Conservation (phyloP, 2,113 vertebrate species). For the Cebidichthys violaceus region DNA sequence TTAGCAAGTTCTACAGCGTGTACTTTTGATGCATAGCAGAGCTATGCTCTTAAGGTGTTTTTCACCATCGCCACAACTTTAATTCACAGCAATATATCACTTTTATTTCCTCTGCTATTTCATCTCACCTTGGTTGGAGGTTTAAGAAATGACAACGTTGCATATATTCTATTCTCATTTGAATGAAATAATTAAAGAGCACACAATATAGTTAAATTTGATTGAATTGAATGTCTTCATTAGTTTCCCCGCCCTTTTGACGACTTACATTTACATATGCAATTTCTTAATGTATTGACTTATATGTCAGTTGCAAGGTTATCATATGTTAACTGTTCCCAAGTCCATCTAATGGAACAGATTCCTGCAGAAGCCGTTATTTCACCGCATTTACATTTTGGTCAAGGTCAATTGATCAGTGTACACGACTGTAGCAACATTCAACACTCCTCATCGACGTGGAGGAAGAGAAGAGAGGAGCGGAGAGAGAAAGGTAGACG, state of each 20-base stretch:
- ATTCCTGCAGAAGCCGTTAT: constrained; percentile 33
- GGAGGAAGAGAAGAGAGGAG: neutral
- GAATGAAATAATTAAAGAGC: constrained; percentile 24
- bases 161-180: constrained; percentile 27
- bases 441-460: constrained; percentile 39
- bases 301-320: neutral
- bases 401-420: constrained; percentile 60
- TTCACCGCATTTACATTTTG: constrained; percentile 55
- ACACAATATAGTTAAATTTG: neutral
- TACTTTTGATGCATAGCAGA: constrained; percentile 66
- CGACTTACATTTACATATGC: neutral
- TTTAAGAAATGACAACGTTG: constrained; percentile 48
- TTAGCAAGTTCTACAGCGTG: constrained; percentile 64
- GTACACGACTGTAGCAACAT: constrained; percentile 26
- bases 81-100: constrained; percentile 68
- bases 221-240: constrained; percentile 4
- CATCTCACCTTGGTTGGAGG: constrained; percentile 50
- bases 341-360: constrained; percentile 22
- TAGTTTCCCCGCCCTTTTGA: neutral
- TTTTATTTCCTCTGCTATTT: constrained; percentile 62
- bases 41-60: constrained; percentile 71
- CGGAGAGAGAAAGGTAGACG: neutral
- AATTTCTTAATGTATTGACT: neutral
- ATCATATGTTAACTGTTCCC: too few relatives aligned
- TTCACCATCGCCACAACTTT: constrained; percentile 65